These are phyloP conservation scores for Streptopelia turtur DNA, from an alignment of 2,797 vertebrate genomes.

Conservation along the genomic window DNA sequence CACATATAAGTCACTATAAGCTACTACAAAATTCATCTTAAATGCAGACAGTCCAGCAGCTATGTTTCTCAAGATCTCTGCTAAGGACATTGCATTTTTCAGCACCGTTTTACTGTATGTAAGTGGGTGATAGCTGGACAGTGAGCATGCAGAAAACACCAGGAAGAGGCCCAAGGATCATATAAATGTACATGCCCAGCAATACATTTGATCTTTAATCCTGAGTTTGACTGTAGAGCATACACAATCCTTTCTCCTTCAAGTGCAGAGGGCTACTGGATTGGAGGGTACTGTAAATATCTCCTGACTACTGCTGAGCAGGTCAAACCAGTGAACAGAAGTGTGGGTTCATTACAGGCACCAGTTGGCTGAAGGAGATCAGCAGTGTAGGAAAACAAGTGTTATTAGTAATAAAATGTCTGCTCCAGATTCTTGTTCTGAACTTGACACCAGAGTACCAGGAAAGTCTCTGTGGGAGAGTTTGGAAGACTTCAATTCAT, in stretches of 20 bases:
- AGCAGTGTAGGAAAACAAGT: slow-evolving; percentile 33
- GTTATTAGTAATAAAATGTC: slow-evolving; percentile 30
- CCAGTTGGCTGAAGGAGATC: background rate
- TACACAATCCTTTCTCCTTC: background rate
- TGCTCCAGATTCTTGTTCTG: slow-evolving; percentile 29
- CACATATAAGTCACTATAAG: background rate
- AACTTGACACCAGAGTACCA: slow-evolving; percentile 54
- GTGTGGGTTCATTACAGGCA: background rate
- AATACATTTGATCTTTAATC: background rate
- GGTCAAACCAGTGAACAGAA: background rate
- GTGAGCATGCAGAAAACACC: background rate
- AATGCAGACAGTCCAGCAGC: background rate
- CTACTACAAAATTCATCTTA: background rate
- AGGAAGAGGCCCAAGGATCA: background rate
- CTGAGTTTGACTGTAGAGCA: background rate
- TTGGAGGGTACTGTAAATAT: background rate
- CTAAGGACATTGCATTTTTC: background rate
- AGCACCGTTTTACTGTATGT: background rate
- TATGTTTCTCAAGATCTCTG: background rate
- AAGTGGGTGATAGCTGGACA: background rate
- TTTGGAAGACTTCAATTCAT: slow-evolving; percentile 56
- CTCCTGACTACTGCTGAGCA: background rate
- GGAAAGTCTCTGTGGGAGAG: slow-evolving; percentile 65
- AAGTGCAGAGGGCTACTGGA: background rate
- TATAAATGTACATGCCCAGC: background rate